Percentiles rank a stretch among this genome's conserved stretches.
phyloP scores from a whole-genome alignment of 2,113 vertebrate genomes.

The Osmerus eperlanus region DNA sequence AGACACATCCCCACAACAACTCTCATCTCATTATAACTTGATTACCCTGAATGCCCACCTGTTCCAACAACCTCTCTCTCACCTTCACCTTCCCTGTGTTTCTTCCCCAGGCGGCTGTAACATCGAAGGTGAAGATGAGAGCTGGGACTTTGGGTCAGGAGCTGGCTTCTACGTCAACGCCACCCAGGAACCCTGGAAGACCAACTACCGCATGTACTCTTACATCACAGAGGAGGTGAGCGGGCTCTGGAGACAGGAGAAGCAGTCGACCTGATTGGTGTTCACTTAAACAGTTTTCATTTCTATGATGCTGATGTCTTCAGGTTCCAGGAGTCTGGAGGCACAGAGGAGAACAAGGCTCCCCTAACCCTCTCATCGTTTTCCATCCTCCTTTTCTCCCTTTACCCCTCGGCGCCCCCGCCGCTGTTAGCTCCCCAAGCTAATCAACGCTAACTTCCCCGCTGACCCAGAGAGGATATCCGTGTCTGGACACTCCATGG shows the following conservation, averaged over 20 bases:
- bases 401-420: no score
- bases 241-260: background rate
- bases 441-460: conserved; percentile 89
- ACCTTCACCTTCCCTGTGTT: background rate
- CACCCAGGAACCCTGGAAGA: conserved; percentile 91
- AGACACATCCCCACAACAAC: no score
- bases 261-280: background rate
- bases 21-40: no score
- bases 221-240: conserved; percentile 90
- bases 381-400: background rate
- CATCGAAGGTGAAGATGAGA: conserved; percentile 93
- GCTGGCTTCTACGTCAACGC: conserved; percentile 94
- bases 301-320: no score
- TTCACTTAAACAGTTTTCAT: background rate
- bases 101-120: conserved; percentile 82
- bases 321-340: no score
- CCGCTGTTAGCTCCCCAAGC: conserved; percentile 74
- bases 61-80: background rate
- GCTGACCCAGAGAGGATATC: conserved; percentile 84
- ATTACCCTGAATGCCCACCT: no score
- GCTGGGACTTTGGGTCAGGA: conserved; percentile 95
- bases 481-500: conserved; percentile 90
- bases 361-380: background rate
- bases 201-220: conserved; percentile 94
- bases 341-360: no score